Percentiles rank a stretch among this genome's conserved stretches.
Evolutionary conservation across 2,797 vertebrate genomes (phyloP).

Genomic region (Neosilurus mollespiculum): DNA sequence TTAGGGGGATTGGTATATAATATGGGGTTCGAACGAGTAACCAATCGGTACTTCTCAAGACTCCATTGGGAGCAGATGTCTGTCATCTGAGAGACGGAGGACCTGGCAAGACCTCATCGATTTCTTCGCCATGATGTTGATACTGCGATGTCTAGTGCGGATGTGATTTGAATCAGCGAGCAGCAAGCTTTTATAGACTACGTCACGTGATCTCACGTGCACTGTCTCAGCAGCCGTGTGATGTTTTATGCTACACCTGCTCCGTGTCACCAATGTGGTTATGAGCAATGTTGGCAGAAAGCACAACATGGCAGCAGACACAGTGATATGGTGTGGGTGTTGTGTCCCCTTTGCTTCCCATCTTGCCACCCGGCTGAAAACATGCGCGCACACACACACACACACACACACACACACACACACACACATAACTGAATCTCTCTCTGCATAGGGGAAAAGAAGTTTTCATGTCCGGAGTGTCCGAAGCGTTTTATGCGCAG

Average conservation of each 20-base stretch:
- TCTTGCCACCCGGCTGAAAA: background rate
- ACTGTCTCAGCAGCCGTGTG: background rate
- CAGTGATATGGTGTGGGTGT: background rate
- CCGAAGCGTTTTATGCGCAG: slow-evolving; percentile 98
- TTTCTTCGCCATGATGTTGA: too few relatives aligned
- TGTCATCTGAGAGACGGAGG: too few relatives aligned
- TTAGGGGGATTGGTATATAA: too few relatives aligned
- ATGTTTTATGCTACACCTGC: background rate
- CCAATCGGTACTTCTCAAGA: too few relatives aligned
- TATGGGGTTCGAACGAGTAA: too few relatives aligned
- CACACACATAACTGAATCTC: background rate
- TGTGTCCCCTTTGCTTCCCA: background rate
- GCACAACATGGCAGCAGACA: background rate
- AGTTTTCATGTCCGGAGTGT: slow-evolving; percentile 87
- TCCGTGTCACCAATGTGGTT: background rate
- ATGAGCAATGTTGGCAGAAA: background rate
- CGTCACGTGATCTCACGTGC: background rate
- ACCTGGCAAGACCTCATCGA: too few relatives aligned
- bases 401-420: background rate
- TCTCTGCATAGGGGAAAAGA: slow-evolving; percentile 85
- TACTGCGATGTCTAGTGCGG: too few relatives aligned
- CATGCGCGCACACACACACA: background rate
- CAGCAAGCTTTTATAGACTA: too few relatives aligned
- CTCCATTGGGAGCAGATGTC: too few relatives aligned
- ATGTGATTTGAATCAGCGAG: too few relatives aligned